A percentile compares a stretch with the other conserved stretches of the same genome.
These are phyloP conservation scores for Drosophila borealis DNA, from an alignment of 2,888 invertebrate genomes.

Conservation along the genomic window DNA sequence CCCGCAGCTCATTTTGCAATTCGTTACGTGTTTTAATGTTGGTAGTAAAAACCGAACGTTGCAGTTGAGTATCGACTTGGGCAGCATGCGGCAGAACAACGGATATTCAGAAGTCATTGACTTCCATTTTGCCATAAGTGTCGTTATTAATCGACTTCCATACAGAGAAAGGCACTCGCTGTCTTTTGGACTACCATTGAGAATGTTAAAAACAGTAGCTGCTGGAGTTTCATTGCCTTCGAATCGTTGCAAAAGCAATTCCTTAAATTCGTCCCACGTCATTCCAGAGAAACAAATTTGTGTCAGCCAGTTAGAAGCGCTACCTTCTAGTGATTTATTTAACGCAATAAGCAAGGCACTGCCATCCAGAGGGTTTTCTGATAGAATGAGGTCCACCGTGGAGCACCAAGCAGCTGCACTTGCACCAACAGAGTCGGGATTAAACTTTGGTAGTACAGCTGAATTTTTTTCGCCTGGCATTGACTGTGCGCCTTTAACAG, in stretches of 20 bases:
- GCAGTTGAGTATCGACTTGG: neutral
- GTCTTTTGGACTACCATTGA: neutral
- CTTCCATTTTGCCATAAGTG: slow-evolving; percentile 4
- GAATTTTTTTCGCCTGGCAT: neutral
- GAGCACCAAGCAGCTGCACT: slow-evolving; percentile 20
- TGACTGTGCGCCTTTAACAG: slow-evolving; percentile 8
- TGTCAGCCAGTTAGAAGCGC: neutral
- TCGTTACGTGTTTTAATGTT: slow-evolving; percentile 7
- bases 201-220: slow-evolving; percentile 3
- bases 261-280: neutral
- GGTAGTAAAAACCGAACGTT: slow-evolving; percentile 5
- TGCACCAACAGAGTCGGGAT: slow-evolving; percentile 11
- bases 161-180: neutral
- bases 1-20: slow-evolving; percentile 7
- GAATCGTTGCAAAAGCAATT: too few species aligned
- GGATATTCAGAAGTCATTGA: neutral
- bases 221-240: neutral
- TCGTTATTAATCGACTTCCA: too few species aligned
- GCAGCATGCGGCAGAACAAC: slow-evolving; percentile 5
- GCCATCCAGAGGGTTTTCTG: slow-evolving; percentile 11
- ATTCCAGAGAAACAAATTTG: neutral
- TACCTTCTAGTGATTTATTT: neutral
- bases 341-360: slow-evolving; percentile 1
- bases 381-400: slow-evolving; percentile 12
- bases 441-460: slow-evolving; percentile 16